Percentiles rank a stretch among this genome's conserved stretches.
These are phyloP conservation scores for Atlantisia rogersi DNA, from an alignment of 2,113 vertebrate species.

Conservation along the genomic window DNA sequence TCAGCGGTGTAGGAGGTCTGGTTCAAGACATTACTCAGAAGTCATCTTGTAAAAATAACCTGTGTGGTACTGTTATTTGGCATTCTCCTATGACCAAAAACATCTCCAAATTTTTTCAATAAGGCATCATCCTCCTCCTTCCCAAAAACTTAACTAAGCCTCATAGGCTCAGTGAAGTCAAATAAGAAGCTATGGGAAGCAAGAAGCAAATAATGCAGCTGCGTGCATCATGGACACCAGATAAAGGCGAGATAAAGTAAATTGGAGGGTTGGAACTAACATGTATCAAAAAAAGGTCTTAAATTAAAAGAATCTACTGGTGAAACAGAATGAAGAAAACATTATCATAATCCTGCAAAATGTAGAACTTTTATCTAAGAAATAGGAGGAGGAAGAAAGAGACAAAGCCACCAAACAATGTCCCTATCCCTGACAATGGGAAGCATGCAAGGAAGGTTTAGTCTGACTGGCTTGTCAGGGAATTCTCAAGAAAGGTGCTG, in stretches of 20 bases:
- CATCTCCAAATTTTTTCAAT: accelerated
- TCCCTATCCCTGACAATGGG: not conserved
- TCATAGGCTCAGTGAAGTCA: not conserved
- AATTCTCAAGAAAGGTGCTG: not conserved
- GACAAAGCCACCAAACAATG: not conserved
- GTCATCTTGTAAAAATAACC: not conserved
- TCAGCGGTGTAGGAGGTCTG: not conserved
- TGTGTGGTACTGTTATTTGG: not conserved
- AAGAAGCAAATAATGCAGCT: not conserved
- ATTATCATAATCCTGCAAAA: not conserved
- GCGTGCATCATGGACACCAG: not conserved
- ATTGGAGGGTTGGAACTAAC: not conserved
- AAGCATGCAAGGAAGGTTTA: not conserved
- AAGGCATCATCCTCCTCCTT: accelerated
- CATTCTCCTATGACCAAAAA: not conserved
- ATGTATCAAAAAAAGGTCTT: not conserved
- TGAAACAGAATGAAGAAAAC: not conserved
- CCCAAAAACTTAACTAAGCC: not conserved
- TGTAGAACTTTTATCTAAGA: not conserved
- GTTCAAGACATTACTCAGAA: not conserved
- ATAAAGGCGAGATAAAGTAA: not conserved
- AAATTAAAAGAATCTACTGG: not conserved
- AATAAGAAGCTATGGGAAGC: not conserved
- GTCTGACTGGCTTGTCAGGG: too few relatives aligned
- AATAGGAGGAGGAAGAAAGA: not conserved